A percentile compares a stretch with the other conserved stretches of the same genome.
Conservation (phyloP, 2,797 vertebrate genomes). For the Protonibea diacanthus region DNA sequence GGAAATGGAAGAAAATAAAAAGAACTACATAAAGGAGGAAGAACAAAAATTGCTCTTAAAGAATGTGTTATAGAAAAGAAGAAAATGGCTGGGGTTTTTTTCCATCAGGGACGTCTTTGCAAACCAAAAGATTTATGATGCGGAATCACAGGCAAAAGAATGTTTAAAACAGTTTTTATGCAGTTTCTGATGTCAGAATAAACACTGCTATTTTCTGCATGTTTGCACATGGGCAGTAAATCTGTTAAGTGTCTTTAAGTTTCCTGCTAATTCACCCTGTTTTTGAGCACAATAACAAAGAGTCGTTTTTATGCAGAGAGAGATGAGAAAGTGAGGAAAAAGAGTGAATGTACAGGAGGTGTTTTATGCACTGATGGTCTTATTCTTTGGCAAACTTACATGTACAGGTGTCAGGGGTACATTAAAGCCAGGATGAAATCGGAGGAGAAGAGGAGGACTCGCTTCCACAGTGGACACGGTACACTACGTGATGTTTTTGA, state of each 20-base stretch:
- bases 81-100: constrained; percentile 20
- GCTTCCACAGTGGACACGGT: constrained; percentile 95
- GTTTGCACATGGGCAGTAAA: constrained; percentile 25
- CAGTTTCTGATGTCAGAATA: constrained; percentile 14
- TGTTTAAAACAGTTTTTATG: constrained; percentile 12
- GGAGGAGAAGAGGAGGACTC: constrained; percentile 95
- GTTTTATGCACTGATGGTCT: constrained; percentile 8
- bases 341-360: neutral
- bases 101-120: neutral
- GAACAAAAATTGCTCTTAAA: constrained; percentile 32
- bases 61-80: constrained; percentile 33
- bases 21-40: constrained; percentile 11
- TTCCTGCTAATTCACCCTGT: constrained; percentile 1
- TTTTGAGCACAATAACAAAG: constrained; percentile 9
- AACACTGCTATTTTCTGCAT: constrained; percentile 5
- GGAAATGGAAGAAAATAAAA: constrained; percentile 36
- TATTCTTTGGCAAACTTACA: constrained; percentile 25
- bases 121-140: constrained; percentile 31
- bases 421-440: constrained; percentile 99
- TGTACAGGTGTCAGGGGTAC: constrained; percentile 94
- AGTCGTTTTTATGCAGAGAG: neutral
- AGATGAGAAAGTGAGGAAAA: neutral
- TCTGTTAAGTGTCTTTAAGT: neutral
- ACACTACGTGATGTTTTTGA: constrained; percentile 57
- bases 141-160: neutral